A percentile compares a stretch with the other conserved stretches of the same genome.
phyloP scores from a whole-genome alignment of 1,140 invertebrate genomes.

The Acromyrmex heyeri region DNA sequence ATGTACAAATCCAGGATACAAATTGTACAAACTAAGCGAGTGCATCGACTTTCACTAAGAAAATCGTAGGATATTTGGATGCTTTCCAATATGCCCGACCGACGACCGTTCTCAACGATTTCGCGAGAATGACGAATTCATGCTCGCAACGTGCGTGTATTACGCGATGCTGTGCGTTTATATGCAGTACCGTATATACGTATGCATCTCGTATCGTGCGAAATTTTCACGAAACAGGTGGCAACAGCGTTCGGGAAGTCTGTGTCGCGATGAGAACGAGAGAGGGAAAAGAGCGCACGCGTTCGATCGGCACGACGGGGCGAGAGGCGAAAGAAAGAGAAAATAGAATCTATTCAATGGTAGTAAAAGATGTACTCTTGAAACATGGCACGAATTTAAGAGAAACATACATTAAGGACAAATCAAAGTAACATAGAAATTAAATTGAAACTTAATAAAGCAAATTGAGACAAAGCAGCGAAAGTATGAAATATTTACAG shows the following conservation, averaged over 20 bases:
- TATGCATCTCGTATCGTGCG: slow-evolving; percentile 29
- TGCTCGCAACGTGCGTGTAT: background rate
- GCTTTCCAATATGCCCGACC: background rate
- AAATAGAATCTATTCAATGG: slow-evolving; percentile 5
- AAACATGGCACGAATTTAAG: background rate
- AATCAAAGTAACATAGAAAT: background rate
- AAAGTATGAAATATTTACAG: background rate
- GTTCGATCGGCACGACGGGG: slow-evolving; percentile 59
- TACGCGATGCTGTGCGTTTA: background rate
- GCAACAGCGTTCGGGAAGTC: slow-evolving; percentile 68
- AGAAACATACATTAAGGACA: background rate
- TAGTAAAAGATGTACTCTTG: background rate
- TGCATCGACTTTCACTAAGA: background rate
- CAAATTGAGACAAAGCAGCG: no score
- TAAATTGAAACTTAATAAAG: background rate
- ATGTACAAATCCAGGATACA: background rate
- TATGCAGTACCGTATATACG: background rate
- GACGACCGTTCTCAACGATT: background rate
- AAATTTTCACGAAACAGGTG: slow-evolving; percentile 76
- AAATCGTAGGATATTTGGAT: background rate
- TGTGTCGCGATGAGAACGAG: background rate
- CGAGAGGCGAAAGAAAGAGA: slow-evolving; percentile 2
- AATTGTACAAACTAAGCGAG: background rate
- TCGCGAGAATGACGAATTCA: background rate
- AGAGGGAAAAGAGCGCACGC: slow-evolving; percentile 65